Conservation (phyloP, 1,140 invertebrate genomes). For the Harpegnathos saltator region DNA sequence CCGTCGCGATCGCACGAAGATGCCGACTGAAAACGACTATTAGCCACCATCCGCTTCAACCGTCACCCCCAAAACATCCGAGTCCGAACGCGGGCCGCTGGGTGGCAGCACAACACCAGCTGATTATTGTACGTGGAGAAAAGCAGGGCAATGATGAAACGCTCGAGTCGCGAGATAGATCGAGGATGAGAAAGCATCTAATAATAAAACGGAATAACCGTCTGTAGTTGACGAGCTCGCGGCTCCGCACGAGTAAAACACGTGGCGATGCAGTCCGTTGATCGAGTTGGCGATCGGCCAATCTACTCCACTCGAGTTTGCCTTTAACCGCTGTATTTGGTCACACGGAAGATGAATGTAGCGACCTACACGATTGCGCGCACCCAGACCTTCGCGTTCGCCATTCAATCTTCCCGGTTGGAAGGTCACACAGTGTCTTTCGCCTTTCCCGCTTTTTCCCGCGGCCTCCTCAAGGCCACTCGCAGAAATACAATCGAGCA, state of each 20-base stretch:
- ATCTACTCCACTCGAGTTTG: constrained; percentile 30
- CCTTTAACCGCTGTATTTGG: constrained; percentile 29
- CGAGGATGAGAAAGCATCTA: not conserved
- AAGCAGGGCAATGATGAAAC: not conserved
- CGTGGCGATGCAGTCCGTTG: constrained; percentile 47
- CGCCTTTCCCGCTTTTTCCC: not conserved
- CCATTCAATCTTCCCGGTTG: constrained; percentile 3
- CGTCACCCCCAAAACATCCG: constrained; percentile 22
- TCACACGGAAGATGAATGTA: constrained; percentile 41
- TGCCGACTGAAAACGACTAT: not conserved
- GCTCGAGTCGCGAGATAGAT: not conserved
- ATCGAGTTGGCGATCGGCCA: constrained; percentile 66
- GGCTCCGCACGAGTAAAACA: constrained; percentile 19
- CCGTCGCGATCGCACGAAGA: not conserved
- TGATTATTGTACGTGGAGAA: not conserved
- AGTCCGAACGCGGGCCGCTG: not conserved
- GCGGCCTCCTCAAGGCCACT: too few relatives aligned
- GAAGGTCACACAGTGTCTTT: not conserved
- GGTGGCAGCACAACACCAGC: not conserved
- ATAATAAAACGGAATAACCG: not conserved
- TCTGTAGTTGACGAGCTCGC: constrained; percentile 1
- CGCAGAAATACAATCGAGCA: not conserved
- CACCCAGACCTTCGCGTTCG: constrained; percentile 7
- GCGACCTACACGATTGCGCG: not conserved
- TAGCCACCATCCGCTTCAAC: not conserved